Conservation (phyloP, 2,888 invertebrate species). For the Graphium colonna region DNA sequence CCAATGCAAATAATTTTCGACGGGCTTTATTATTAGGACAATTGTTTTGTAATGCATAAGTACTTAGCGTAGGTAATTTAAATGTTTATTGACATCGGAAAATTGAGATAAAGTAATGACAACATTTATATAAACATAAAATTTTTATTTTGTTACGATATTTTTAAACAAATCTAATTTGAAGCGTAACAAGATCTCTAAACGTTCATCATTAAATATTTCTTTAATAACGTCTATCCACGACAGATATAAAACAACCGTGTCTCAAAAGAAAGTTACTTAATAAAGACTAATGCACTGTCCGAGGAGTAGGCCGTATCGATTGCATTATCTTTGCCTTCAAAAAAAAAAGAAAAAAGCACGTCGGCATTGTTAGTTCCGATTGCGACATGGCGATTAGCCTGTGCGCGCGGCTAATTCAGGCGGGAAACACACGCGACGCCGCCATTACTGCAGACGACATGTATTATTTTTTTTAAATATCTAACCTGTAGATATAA, state of each 20-base stretch:
- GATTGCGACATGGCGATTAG: conserved; percentile 61
- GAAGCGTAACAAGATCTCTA: too few species aligned
- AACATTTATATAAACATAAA: too few species aligned
- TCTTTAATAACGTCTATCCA: conserved; percentile 8
- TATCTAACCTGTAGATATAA: conserved; percentile 7
- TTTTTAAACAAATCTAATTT: too few species aligned
- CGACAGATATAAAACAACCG: not conserved
- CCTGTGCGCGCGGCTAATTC: conserved; percentile 49
- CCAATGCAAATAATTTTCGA: conserved; percentile 17
- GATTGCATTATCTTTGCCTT: conserved; percentile 48
- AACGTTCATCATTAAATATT: too few species aligned
- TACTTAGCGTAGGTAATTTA: too few species aligned
- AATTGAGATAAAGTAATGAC: too few species aligned
- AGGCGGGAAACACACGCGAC: conserved; percentile 56
- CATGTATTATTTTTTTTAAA: conserved; percentile 8
- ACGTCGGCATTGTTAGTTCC: conserved; percentile 55
- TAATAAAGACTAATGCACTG: conserved; percentile 45
- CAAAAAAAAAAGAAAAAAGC: conserved; percentile 47
- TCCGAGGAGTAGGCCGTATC: conserved; percentile 38
- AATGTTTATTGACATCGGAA: too few species aligned
- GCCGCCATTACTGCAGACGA: conserved; percentile 46
- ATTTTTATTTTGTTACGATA: too few species aligned
- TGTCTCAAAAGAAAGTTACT: not conserved
- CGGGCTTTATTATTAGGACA: conserved; percentile 3
- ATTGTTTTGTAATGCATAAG: too few species aligned